These are phyloP conservation scores for Paragorgia papillata DNA, from an alignment of 92 coral and sea anemone genomes.

Conservation along the genomic window DNA sequence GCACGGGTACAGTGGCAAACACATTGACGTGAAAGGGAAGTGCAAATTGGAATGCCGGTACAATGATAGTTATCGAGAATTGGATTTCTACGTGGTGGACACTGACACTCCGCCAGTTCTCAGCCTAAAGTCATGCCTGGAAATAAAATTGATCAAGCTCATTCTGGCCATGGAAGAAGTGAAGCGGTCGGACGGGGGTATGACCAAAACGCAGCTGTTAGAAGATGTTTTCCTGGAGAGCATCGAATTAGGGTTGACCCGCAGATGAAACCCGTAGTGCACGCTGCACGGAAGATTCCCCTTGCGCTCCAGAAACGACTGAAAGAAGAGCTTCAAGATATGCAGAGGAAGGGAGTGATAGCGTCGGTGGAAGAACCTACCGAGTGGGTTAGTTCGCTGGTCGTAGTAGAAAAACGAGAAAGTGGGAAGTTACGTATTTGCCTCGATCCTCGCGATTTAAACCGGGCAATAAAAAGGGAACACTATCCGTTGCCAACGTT, in stretches of 20 bases:
- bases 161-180: neutral
- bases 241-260: neutral
- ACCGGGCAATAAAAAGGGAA: conserved; percentile 11
- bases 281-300: conserved; percentile 2
- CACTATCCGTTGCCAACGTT: conserved; percentile 16
- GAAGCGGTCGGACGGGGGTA: neutral
- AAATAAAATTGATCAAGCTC: conserved; percentile 9
- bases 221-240: neutral
- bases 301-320: conserved; percentile 14
- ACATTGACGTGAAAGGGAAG: conserved; percentile 10
- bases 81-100: conserved; percentile 25
- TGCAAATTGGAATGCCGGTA: conserved; percentile 11
- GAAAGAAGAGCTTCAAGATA: neutral
- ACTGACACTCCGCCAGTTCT: conserved; percentile 10
- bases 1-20: conserved; percentile 32
- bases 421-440: conserved; percentile 1
- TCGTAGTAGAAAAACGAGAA: neutral
- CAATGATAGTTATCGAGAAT: neutral
- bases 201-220: neutral
- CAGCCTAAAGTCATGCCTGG: conserved; percentile 15
- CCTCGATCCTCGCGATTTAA: conserved; percentile 3
- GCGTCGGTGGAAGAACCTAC: conserved; percentile 4
- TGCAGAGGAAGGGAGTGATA: conserved; percentile 9
- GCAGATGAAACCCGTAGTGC: neutral
- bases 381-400: conserved; percentile 32